phyloP scores from a whole-genome alignment of 2,797 vertebrate genomes.

The Thamnophis elegans region DNA sequence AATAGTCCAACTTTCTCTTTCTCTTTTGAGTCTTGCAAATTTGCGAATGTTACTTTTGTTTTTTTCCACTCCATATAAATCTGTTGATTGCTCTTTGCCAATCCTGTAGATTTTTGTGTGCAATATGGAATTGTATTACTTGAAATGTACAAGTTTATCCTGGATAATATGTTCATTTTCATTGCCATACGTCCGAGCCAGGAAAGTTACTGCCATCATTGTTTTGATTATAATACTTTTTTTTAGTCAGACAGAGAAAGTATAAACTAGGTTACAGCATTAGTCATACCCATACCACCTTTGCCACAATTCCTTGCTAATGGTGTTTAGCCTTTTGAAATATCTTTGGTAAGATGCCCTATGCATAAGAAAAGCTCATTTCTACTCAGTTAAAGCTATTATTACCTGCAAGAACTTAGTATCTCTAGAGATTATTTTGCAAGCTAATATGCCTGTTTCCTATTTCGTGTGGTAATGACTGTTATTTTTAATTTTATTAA shows the following conservation, averaged over 20 bases:
- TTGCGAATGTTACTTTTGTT: not conserved
- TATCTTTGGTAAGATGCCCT: not conserved
- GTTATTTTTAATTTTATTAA: not conserved
- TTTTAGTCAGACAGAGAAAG: not conserved
- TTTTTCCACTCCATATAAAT: not conserved
- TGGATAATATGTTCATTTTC: not conserved
- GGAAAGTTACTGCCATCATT: not conserved
- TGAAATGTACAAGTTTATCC: not conserved
- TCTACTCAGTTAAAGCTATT: not conserved
- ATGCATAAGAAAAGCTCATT: not conserved
- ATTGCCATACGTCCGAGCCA: not conserved
- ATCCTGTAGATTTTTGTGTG: not conserved
- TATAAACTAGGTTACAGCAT: not conserved
- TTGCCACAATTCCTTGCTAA: not conserved
- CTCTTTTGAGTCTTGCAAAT: not conserved
- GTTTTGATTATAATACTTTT: not conserved
- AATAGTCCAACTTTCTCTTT: not conserved
- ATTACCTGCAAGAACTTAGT: not conserved
- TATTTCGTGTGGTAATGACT: not conserved
- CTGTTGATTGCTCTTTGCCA: not conserved
- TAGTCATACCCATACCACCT: not conserved
- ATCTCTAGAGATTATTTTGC: not conserved
- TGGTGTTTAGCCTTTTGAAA: not conserved
- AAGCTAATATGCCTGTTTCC: not conserved
- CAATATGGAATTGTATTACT: not conserved